Percentiles rank a stretch among this genome's conserved stretches.
phyloP scores from a whole-genome alignment of 2,888 invertebrate genomes.

The Perithous albicinctus region DNA sequence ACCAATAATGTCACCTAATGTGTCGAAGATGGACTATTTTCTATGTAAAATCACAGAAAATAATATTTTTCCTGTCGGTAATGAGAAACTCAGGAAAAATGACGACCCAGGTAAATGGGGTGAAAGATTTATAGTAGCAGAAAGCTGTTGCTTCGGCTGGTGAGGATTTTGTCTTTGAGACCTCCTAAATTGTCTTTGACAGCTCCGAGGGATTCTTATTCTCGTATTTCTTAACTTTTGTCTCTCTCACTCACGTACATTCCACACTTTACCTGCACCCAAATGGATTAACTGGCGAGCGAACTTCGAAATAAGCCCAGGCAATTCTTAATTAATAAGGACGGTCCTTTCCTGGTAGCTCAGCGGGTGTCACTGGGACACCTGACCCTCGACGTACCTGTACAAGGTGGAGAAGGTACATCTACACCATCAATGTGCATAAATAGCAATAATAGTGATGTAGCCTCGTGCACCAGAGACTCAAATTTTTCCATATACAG shows the following conservation, averaged over 20 bases:
- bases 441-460: neutral
- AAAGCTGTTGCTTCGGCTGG: constrained; percentile 14
- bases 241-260: neutral
- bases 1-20: neutral
- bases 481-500: constrained; percentile 6
- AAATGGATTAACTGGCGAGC: constrained; percentile 61
- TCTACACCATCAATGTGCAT: neutral
- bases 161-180: constrained; percentile 22
- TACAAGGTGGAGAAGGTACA: constrained; percentile 18
- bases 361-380: constrained; percentile 74
- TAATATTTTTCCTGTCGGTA: constrained; percentile 22
- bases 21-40: neutral
- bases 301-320: constrained; percentile 58
- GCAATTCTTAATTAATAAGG: constrained; percentile 77
- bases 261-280: constrained; percentile 31
- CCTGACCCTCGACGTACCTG: constrained; percentile 47
- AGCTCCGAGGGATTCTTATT: neutral
- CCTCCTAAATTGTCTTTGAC: constrained; percentile 36
- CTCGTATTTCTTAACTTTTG: constrained; percentile 1
- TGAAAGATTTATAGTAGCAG: constrained; percentile 37
- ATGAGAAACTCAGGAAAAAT: neutral
- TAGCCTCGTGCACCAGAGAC: constrained; percentile 19
- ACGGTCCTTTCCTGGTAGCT: constrained; percentile 76
- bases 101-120: constrained; percentile 33
- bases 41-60: neutral